Conservation (phyloP, 2,113 vertebrate genomes). For the Otis tarda region DNA sequence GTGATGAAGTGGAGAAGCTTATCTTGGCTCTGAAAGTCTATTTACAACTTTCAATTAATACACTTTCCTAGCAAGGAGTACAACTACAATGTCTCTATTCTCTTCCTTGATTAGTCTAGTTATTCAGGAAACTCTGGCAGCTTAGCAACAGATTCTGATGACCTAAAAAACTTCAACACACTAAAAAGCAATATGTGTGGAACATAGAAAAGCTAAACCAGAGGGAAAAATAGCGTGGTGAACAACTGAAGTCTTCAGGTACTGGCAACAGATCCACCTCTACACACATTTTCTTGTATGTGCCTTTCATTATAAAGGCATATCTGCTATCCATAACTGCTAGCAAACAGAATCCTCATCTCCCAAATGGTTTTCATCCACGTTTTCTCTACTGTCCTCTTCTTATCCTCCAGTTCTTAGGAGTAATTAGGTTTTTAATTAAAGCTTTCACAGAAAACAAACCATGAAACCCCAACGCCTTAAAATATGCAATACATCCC, state of each 20-base stretch:
- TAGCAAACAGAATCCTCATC: not conserved
- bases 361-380: not conserved
- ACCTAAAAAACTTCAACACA: constrained; percentile 27
- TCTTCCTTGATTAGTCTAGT: not conserved
- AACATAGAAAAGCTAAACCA: not conserved
- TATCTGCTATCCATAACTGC: accelerated
- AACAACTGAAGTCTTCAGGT: not conserved
- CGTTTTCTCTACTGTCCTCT: not conserved
- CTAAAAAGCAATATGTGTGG: not conserved
- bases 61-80: not conserved
- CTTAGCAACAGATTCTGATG: constrained; percentile 47
- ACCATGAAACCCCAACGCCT: not conserved
- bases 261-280: not conserved
- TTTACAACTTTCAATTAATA: not conserved
- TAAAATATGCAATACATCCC: accelerated
- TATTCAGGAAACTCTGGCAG: constrained; percentile 10
- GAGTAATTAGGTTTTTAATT: not conserved
- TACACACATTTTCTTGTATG: accelerated
- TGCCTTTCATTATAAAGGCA: not conserved
- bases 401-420: not conserved
- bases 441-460: not conserved
- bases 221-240: not conserved
- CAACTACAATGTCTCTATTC: constrained; percentile 21
- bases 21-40: not conserved
- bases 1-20: not conserved